phyloP scores from a whole-genome alignment of 2,888 invertebrate genomes.

The Scrobipalpa costella region DNA sequence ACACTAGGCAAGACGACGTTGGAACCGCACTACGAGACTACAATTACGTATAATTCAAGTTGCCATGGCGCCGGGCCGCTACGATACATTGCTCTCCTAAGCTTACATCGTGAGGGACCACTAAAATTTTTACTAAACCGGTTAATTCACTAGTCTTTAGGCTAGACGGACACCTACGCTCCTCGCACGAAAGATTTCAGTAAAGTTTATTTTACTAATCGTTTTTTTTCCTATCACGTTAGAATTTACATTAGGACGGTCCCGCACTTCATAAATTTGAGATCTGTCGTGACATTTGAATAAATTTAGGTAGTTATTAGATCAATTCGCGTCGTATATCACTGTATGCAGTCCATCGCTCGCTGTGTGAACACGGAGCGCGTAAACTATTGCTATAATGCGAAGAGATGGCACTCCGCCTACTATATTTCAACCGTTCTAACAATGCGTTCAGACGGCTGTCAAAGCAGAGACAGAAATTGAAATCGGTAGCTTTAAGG shows the following conservation, averaged over 20 bases:
- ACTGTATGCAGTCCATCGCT: constrained; percentile 55
- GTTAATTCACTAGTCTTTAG: constrained; percentile 69
- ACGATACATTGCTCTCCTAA: constrained; percentile 53
- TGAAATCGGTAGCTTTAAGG: too few relatives aligned
- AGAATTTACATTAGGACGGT: constrained; percentile 77
- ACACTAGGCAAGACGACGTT: constrained; percentile 44
- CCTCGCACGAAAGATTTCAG: constrained; percentile 43
- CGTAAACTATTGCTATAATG: constrained; percentile 17
- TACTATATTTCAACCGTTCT: background rate
- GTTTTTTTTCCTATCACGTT: constrained; percentile 68
- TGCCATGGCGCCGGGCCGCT: constrained; percentile 64
- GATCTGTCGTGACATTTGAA: constrained; percentile 65
- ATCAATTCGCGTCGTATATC: constrained; percentile 64
- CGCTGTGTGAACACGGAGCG: constrained; percentile 28
- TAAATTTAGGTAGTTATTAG: constrained; percentile 60
- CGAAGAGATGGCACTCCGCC: background rate
- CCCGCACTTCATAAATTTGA: constrained; percentile 75
- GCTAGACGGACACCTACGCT: constrained; percentile 62
- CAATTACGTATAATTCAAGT: constrained; percentile 43
- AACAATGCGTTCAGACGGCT: background rate
- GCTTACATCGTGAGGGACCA: constrained; percentile 62
- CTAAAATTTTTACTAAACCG: constrained; percentile 66
- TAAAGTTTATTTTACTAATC: constrained; percentile 49
- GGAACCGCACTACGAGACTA: constrained; percentile 25
- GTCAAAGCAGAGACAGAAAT: background rate